A percentile compares a stretch with the other conserved stretches of the same genome.
These are phyloP conservation scores for Crioceris asparagi DNA, from an alignment of 2,888 invertebrate genomes.

Conservation along the genomic window DNA sequence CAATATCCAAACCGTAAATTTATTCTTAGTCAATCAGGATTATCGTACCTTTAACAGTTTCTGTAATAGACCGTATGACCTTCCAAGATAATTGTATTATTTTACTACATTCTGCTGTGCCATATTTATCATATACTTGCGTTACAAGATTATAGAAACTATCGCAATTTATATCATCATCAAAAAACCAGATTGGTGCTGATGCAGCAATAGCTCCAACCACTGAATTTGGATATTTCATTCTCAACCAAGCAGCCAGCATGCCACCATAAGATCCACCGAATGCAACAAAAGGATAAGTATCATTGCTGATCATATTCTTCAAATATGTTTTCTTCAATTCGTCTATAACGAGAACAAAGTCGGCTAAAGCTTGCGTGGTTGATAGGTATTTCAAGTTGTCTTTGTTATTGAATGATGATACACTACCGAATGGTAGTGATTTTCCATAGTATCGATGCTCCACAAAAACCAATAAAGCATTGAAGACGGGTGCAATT, in stretches of 20 bases:
- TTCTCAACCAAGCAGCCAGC: conserved; percentile 90
- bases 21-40: no score
- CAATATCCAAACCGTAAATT: no score
- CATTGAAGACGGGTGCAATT: conserved; percentile 66
- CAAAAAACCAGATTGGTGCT: conserved; percentile 83
- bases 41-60: conserved; percentile 13
- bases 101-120: conserved; percentile 49
- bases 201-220: conserved; percentile 85
- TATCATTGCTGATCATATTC: conserved; percentile 27
- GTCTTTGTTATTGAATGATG: conserved; percentile 51
- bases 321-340: conserved; percentile 36
- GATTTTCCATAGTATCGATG: conserved; percentile 92
- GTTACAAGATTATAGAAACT: conserved; percentile 69
- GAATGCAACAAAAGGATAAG: conserved; percentile 72
- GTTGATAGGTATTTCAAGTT: conserved; percentile 74
- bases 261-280: conserved; percentile 95
- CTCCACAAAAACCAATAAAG: conserved; percentile 83
- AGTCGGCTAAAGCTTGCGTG: conserved; percentile 90
- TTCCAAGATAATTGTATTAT: conserved; percentile 72
- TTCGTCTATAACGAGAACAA: conserved; percentile 62
- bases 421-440: conserved; percentile 68
- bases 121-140: conserved; percentile 49
- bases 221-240: conserved; percentile 88
- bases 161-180: conserved; percentile 65
- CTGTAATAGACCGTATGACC: conserved; percentile 50